These are phyloP conservation scores for Mythimna impura DNA, from an alignment of 2,888 invertebrate genomes.

Conservation along the genomic window DNA sequence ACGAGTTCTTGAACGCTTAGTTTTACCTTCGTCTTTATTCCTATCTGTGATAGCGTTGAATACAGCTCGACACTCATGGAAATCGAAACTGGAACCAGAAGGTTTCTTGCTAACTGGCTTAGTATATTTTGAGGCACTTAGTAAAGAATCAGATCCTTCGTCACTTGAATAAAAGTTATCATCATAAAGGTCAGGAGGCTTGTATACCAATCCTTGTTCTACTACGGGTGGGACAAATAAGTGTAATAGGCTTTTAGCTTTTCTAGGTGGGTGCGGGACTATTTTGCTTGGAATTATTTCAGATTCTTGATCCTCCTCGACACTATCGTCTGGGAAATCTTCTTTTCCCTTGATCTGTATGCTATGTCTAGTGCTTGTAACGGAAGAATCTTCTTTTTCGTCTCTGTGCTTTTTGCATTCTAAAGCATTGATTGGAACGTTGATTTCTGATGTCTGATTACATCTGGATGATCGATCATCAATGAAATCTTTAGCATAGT, in stretches of 20 bases:
- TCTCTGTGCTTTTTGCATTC: conserved; percentile 81
- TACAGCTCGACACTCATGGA: conserved; percentile 89
- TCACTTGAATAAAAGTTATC: conserved; percentile 91
- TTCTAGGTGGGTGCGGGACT: conserved; percentile 95
- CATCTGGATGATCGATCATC: conserved; percentile 82
- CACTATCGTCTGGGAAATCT: conserved; percentile 86
- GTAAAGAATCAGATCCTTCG: conserved; percentile 93
- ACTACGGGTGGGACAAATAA: conserved; percentile 92
- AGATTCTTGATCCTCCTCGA: conserved; percentile 90
- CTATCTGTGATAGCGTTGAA: conserved; percentile 91
- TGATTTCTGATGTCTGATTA: conserved; percentile 85
- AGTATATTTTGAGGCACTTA: conserved; percentile 91
- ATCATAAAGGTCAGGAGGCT: conserved; percentile 89
- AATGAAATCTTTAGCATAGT: conserved; percentile 84
- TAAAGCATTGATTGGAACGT: conserved; percentile 78
- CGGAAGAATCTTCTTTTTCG: conserved; percentile 88
- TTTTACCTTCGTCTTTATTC: conserved; percentile 79
- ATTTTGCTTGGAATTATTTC: conserved; percentile 95
- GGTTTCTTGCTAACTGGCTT: conserved; percentile 80
- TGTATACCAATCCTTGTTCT: conserved; percentile 90
- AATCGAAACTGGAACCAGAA: conserved; percentile 83
- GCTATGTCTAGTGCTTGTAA: conserved; percentile 89
- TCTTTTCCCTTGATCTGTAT: conserved; percentile 87
- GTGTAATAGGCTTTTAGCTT: conserved; percentile 93
- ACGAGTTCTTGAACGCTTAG: conserved; percentile 80